Conservation (phyloP, 2,113 vertebrate genomes). For the Andinoacara biseriatus region DNA sequence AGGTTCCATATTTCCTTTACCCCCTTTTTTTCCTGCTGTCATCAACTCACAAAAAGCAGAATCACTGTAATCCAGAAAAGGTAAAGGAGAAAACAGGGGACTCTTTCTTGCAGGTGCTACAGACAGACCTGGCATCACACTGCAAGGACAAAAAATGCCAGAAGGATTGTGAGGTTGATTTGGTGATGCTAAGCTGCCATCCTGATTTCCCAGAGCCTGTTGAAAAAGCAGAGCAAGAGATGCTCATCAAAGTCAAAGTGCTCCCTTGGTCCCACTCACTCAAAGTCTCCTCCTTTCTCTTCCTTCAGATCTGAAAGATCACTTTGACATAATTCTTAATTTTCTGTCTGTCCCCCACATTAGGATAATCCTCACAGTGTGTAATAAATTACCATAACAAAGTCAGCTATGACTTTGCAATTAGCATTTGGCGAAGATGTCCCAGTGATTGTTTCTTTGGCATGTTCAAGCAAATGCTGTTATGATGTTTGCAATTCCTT, state of each 20-base stretch:
- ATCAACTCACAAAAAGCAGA: not conserved
- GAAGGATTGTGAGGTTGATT: slow-evolving; percentile 28
- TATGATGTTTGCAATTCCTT: slow-evolving; percentile 32
- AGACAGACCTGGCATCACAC: slow-evolving; percentile 21
- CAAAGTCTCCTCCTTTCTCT: not conserved
- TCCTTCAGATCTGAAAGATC: not conserved
- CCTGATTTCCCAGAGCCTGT: slow-evolving; percentile 26
- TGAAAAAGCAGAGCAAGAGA: slow-evolving; percentile 31
- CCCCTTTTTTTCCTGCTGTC: not conserved
- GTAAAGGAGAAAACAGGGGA: not conserved
- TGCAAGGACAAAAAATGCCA: slow-evolving; percentile 42
- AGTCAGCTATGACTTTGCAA: not conserved
- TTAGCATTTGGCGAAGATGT: not conserved
- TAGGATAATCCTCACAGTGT: not conserved
- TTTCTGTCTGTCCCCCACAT: not conserved
- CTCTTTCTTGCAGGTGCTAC: slow-evolving; percentile 31
- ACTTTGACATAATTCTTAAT: not conserved
- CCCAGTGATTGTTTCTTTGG: not conserved
- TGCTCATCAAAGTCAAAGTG: slow-evolving; percentile 11
- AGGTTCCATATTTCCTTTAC: not conserved
- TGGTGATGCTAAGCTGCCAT: slow-evolving; percentile 43
- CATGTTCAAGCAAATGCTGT: slow-evolving; percentile 22
- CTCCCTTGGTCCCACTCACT: slow-evolving; percentile 13
- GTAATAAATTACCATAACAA: not conserved
- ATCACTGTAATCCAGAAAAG: not conserved